These are phyloP conservation scores for Anas platyrhynchos DNA, from an alignment of 2,113 vertebrate species.

Conservation along the genomic window DNA sequence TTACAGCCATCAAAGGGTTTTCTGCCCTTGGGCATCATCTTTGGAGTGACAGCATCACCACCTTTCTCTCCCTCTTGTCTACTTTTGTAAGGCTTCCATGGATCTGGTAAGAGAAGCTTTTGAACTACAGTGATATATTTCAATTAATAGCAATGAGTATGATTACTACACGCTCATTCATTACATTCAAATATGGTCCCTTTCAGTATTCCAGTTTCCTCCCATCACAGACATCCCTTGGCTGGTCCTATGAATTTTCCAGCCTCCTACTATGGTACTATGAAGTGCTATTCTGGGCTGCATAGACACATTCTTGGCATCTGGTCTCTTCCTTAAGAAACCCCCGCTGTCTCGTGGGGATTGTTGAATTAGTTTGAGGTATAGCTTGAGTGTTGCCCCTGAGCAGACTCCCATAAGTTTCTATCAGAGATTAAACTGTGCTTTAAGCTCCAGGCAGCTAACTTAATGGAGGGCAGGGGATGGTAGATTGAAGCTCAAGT, in stretches of 20 bases:
- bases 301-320: conserved; percentile 17
- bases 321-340: conserved; percentile 1
- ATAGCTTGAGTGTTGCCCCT: conserved; percentile 46
- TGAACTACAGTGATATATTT: not conserved
- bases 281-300: not conserved
- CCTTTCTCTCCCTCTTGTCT: not conserved
- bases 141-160: not conserved
- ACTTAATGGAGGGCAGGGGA: conserved; percentile 58
- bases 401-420: conserved; percentile 54
- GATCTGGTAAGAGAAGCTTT: not conserved
- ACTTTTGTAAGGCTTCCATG: not conserved
- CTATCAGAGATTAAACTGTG: conserved; percentile 56
- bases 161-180: not conserved
- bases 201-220: not conserved
- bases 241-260: not conserved
- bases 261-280: not conserved
- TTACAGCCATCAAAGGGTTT: fast-evolving
- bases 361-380: conserved; percentile 24
- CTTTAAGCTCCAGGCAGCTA: conserved; percentile 58
- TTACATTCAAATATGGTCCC: not conserved
- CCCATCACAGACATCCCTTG: not conserved
- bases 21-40: not conserved
- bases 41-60: not conserved
- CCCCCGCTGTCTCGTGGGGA: not conserved
- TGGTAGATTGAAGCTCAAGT: conserved; percentile 63